Evolutionary conservation across 2,888 invertebrate species (phyloP), one percentile per base, ranked within the genome.

Genomic region (Monochamus alternatus): DNA sequence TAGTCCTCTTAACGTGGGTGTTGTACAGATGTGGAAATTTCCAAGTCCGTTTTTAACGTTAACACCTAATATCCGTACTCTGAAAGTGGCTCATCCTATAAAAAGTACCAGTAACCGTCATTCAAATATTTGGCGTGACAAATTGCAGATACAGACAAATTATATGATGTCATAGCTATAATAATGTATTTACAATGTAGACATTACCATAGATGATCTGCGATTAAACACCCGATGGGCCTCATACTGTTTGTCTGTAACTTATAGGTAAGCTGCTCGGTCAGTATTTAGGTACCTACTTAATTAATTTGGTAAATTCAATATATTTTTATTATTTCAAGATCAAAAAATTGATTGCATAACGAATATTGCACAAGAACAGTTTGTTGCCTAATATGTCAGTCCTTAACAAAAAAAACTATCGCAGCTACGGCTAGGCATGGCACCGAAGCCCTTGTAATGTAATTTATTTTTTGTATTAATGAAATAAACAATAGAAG

Each of bases 141-240:
- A 38, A 14, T 38, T 62, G 14, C n/a, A 32, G 43, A 43, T 32
- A 43, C 62, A 43, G 14, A 43, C 32, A n/a, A 62, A 62, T 32
- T 62, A 43, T 38, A 62, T 64, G 38, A 64, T 47, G 64, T 47
- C 64, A 44, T 64, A 2, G 22, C 64, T 44, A 62, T 62, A 43
- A 62, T n/a, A n/a, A 5, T 62, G 38, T 62, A n/a, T n/a, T 7
- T 62, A 14, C n/a, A 43, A 38, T 63, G n/a, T 47, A 22, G 47
- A n/a, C 12, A 65, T 12, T 65, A 47, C 44, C 30, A 9, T 65
- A 22, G 47, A 65, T 51, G 44, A 51, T 47, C 44, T 65, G 12
- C 30, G 38, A 44, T 51, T 44, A 44, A 30, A 43, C 47, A 43
- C 64, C 62, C 64, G 47, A 47, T 22, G 64, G 47, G 66, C 69